Conservation (phyloP, 2,113 vertebrate genomes). For the Calyptommatus sinebrachiatus region DNA sequence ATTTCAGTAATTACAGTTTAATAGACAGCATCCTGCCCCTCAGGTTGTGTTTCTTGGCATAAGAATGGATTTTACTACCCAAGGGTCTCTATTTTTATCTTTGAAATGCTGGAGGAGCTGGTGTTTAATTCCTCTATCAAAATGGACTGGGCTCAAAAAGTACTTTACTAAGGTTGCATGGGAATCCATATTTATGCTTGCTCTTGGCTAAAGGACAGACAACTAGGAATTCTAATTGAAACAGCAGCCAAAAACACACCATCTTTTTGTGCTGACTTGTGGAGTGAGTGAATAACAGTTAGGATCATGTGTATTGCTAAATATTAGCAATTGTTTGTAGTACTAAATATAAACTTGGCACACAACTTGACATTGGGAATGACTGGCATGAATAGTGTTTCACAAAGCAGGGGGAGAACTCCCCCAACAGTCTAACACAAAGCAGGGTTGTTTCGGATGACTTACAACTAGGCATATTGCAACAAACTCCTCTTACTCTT, state of each 20-base stretch:
- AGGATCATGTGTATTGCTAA: slow-evolving; percentile 28
- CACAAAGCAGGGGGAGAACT: slow-evolving; percentile 51
- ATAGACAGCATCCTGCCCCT: not conserved
- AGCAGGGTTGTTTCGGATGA: slow-evolving; percentile 54
- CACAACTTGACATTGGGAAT: slow-evolving; percentile 56
- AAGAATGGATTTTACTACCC: not conserved
- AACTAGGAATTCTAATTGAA: slow-evolving; percentile 55
- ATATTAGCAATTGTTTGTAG: slow-evolving; percentile 47
- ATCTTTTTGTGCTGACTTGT: slow-evolving; percentile 53
- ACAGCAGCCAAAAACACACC: slow-evolving; percentile 35
- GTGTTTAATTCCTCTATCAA: not conserved
- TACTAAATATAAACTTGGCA: slow-evolving; percentile 69
- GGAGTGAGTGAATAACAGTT: slow-evolving; percentile 62
- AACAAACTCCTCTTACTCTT: slow-evolving; percentile 17
- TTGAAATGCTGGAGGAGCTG: not conserved
- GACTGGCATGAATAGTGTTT: slow-evolving; percentile 63
- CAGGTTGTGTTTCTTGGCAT: not conserved
- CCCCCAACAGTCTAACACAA: slow-evolving; percentile 41
- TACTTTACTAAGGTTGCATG: not conserved
- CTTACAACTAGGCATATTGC: slow-evolving; percentile 59
- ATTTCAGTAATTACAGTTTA: not conserved
- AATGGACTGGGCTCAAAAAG: not conserved
- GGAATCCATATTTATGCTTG: slow-evolving; percentile 28
- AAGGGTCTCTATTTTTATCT: not conserved
- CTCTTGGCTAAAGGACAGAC: slow-evolving; percentile 44